Evolutionary conservation across 1,140 invertebrate species (phyloP).

Genomic region (Lerema accius): DNA sequence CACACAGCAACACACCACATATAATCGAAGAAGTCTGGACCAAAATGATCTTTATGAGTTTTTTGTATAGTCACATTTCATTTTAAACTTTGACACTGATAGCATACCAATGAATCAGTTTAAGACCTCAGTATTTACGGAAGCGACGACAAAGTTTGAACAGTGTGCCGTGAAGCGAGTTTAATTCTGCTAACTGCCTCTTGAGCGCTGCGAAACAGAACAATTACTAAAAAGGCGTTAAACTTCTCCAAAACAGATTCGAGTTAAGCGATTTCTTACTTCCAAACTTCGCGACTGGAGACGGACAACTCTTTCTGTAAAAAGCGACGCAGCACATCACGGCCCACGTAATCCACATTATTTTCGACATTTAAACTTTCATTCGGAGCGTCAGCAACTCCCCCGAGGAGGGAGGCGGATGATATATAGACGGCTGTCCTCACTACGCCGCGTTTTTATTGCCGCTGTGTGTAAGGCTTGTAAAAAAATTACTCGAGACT

Average conservation of each 20-base stretch:
- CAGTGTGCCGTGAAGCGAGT: conserved; percentile 12
- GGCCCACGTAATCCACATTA: conserved; percentile 55
- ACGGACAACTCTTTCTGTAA: conserved; percentile 30
- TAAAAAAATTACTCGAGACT: conserved; percentile 74
- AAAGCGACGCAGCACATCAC: conserved; percentile 39
- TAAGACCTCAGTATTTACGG: conserved; percentile 6
- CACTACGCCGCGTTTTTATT: conserved; percentile 63
- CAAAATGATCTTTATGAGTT: no score
- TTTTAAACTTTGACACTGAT: no score
- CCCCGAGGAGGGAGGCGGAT: conserved; percentile 43
- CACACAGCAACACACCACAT: no score
- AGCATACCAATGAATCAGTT: not conserved
- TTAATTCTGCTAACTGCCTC: conserved; percentile 29
- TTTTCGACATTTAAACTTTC: conserved; percentile 68
- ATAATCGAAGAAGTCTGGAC: no score
- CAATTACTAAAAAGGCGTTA: conserved; percentile 30
- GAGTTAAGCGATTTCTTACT: conserved; percentile 18
- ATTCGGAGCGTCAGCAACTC: conserved; percentile 50
- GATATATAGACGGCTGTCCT: conserved; percentile 62
- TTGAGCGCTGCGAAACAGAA: conserved; percentile 23
- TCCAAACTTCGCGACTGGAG: conserved; percentile 15
- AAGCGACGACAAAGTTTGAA: not conserved
- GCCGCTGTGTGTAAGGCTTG: conserved; percentile 65
- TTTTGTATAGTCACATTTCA: no score
- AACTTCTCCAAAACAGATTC: conserved; percentile 17